A percentile compares a stretch with the other conserved stretches of the same genome.
phyloP scores from a whole-genome alignment of 2,888 invertebrate genomes.

The Papilio demoleus region DNA sequence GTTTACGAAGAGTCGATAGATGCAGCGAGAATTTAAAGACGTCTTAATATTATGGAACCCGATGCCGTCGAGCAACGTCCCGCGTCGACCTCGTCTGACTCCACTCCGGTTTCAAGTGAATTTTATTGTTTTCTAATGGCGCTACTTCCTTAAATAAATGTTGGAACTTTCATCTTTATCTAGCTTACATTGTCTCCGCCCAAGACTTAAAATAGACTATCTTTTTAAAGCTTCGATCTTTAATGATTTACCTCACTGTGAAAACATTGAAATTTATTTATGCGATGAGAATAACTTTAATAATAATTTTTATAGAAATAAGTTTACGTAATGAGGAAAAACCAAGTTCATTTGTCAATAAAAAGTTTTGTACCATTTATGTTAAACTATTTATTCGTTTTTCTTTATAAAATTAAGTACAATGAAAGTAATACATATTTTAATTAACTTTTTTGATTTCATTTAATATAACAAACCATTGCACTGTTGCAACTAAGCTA shows the following conservation, averaged over 20 bases:
- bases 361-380: no score
- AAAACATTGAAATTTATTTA: background rate
- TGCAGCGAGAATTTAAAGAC: conserved; percentile 51
- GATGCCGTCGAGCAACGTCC: conserved; percentile 44
- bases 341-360: no score
- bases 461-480: background rate
- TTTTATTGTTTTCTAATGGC: conserved; percentile 62
- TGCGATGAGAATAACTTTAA: no score
- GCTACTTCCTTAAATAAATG: conserved; percentile 48
- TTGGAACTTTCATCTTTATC: conserved; percentile 43
- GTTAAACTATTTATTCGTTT: no score
- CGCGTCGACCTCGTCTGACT: conserved; percentile 42
- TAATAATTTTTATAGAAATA: no score
- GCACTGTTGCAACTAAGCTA: background rate
- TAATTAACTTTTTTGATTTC: background rate
- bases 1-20: conserved; percentile 45
- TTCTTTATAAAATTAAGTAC: no score
- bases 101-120: conserved; percentile 53
- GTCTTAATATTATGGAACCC: conserved; percentile 59
- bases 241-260: conserved; percentile 43
- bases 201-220: conserved; percentile 15
- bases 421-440: conserved; percentile 6
- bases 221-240: conserved; percentile 20
- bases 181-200: conserved; percentile 32
- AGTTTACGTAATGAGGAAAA: no score